These are phyloP conservation scores for Phallusia fumigata DNA, from an alignment of 23 tunicate genomes.

Conservation along the genomic window DNA sequence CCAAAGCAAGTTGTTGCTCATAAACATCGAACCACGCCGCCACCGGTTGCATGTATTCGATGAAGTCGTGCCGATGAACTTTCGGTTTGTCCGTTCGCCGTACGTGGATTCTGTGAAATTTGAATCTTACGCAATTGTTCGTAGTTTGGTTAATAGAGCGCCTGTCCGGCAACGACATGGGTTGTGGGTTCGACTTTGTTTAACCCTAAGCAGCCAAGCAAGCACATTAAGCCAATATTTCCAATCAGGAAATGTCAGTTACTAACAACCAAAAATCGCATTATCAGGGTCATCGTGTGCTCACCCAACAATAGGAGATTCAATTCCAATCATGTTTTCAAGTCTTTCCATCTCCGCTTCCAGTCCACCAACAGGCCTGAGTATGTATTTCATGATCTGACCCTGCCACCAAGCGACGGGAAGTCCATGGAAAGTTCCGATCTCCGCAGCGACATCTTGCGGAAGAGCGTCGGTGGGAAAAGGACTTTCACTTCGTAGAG, in stretches of 20 bases:
- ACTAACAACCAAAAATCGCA: not conserved
- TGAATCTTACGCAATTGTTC: too few species aligned
- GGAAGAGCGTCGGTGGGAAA: slow-evolving; percentile 37
- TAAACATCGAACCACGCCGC: not conserved
- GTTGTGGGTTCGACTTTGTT: too few species aligned
- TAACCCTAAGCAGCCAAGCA: too few species aligned
- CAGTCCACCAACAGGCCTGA: not conserved
- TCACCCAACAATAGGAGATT: slow-evolving; percentile 4
- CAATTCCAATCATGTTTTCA: not conserved
- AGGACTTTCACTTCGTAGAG: not conserved
- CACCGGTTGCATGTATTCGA: slow-evolving; percentile 8
- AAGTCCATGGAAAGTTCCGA: slow-evolving; percentile 36
- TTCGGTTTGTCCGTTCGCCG: slow-evolving; percentile 8
- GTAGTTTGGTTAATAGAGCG: too few species aligned
- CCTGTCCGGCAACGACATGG: too few species aligned
- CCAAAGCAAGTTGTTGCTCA: not conserved
- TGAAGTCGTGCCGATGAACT: not conserved
- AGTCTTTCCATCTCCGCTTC: not conserved
- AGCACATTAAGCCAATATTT: too few species aligned
- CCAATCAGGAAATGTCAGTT: too few species aligned
- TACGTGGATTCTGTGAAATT: not conserved
- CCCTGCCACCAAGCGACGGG: slow-evolving; percentile 31
- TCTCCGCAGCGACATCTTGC: slow-evolving; percentile 31
- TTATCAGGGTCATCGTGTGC: too few species aligned
- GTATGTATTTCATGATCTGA: not conserved